phyloP scores from a whole-genome alignment of 2,113 vertebrate species.

The Pterocles gutturalis region DNA sequence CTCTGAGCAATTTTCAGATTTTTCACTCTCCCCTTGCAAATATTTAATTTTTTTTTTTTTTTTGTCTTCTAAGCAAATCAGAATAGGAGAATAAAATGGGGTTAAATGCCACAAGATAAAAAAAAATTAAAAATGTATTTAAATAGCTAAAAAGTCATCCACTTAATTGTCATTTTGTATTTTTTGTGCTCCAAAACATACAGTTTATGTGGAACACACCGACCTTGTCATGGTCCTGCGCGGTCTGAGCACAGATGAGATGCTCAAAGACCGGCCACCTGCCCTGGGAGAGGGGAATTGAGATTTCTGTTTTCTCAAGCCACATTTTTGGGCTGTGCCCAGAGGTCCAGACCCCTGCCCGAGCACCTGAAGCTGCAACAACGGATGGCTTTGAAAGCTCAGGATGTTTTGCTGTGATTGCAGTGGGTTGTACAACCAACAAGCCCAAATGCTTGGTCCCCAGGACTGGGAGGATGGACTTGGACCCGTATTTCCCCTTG shows the following conservation, averaged over 20 bases:
- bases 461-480: not conserved
- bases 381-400: not conserved
- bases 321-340: not conserved
- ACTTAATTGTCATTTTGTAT: not conserved
- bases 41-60: not conserved
- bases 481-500: not conserved
- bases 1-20: not conserved
- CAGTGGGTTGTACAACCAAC: accelerated
- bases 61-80: not conserved
- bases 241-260: not conserved
- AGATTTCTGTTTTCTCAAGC: not conserved
- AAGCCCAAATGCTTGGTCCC: not conserved
- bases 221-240: not conserved
- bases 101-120: not conserved
- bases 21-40: not conserved
- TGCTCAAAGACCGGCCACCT: accelerated
- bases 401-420: not conserved
- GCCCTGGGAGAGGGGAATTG: not conserved
- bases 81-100: not conserved
- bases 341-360: not conserved
- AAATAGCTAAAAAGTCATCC: not conserved
- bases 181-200: not conserved
- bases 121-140: not conserved
- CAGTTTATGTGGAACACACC: not conserved
- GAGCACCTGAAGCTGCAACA: not conserved